Evolutionary conservation across 2,113 vertebrate species (phyloP), one percentile per base, ranked within the genome.

Genomic region (cat (Felis catus)): DNA sequence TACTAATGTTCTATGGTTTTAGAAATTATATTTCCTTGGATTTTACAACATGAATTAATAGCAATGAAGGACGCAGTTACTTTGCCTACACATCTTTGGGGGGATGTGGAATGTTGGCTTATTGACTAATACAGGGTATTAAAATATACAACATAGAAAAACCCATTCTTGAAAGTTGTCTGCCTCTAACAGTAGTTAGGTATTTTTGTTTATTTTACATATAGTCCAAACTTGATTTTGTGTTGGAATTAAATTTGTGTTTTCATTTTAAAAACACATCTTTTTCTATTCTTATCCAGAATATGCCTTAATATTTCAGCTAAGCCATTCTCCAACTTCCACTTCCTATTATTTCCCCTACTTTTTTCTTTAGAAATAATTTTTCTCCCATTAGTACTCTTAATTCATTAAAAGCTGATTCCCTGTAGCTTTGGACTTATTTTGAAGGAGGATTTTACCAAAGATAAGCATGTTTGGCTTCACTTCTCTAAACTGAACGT

Each of bases 31-130:
- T 87, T 91, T 97, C 33, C 33, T 70, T 89, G 68, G 31, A 29
- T 80, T 91, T 95, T 97, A 68, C 14, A 91, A 83, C n/a, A 61
- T 65, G 25, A 51, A 55, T 97, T 93, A 89, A 95, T 94, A 86
- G 18, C 10, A 4, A 93, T 89, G 25, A 81, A 88, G 58, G 63
- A 3, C 15, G 70, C 31, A 66, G 29, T 92, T 91, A 41, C n/a
- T 82, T 96, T 68, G 3, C 70, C 61, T 94, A 83, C 4, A 53
- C 12, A 31, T 73, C 7, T 79, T 27, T 58, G 33, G 11, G 8
- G 96, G 27, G 39, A 84, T 2, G 14, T 78, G 25, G 81, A 18
- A 63, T 63, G 61, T 68, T 84, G 39, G 21, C 39, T 91, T 89
- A 68, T 31, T 74, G 25, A 97, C 73, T 70, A 55, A 91, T 66